Conservation (phyloP, 2,888 invertebrate species). For the Papilio demoleus region DNA sequence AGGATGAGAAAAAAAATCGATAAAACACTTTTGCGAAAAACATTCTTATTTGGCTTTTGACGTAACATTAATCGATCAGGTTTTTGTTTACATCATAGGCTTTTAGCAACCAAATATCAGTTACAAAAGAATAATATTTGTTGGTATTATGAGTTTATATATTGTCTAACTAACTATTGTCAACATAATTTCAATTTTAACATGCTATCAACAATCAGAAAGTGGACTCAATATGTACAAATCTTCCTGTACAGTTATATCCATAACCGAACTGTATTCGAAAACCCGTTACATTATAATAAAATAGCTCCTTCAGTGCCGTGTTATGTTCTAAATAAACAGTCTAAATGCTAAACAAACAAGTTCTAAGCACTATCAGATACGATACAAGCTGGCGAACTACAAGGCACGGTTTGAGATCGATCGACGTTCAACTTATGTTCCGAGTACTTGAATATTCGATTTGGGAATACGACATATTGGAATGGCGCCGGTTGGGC, state of each 20-base stretch:
- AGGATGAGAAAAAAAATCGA: not conserved
- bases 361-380: constrained; percentile 21
- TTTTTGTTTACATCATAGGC: not conserved
- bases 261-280: not conserved
- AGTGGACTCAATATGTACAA: too few relatives aligned
- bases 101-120: not conserved
- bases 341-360: constrained; percentile 9
- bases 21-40: not conserved
- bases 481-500: not conserved
- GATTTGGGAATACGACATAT: constrained; percentile 19
- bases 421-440: constrained; percentile 24
- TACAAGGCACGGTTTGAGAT: constrained; percentile 15
- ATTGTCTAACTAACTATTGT: not conserved
- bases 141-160: not conserved
- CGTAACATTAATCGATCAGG: not conserved
- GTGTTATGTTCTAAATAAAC: not conserved
- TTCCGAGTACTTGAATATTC: constrained; percentile 30
- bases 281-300: not conserved
- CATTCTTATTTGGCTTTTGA: not conserved
- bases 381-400: constrained; percentile 3
- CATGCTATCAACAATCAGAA: too few relatives aligned
- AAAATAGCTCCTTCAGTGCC: not conserved
- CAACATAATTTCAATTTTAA: too few relatives aligned
- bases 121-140: not conserved
- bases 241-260: not conserved